These are phyloP conservation scores for Eurytoma californica DNA, from an alignment of 2,888 invertebrate genomes.

Conservation along the genomic window DNA sequence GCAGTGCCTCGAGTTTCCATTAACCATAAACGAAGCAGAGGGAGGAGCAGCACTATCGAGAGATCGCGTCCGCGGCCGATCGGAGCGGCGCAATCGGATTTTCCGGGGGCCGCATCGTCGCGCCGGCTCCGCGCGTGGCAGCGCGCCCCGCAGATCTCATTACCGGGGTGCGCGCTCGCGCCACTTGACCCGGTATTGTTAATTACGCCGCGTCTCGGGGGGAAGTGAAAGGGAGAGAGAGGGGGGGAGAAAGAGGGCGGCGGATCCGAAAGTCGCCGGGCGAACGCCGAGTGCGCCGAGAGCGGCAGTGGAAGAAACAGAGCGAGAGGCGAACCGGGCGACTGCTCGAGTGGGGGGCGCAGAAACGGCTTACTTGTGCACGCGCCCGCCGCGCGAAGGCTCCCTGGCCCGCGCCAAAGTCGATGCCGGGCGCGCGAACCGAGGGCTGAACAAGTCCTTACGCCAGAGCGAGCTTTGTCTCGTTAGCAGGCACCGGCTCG, in stretches of 20 bases:
- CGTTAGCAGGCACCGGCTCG: no score
- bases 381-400: slow-evolving; percentile 29
- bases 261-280: not conserved
- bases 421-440: no score
- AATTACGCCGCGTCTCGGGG: slow-evolving; percentile 42
- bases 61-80: not conserved
- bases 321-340: slow-evolving; percentile 22
- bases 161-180: slow-evolving; percentile 11
- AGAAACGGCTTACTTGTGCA: slow-evolving; percentile 52
- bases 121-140: not conserved
- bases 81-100: slow-evolving; percentile 4
- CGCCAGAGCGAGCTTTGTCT: no score
- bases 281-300: not conserved
- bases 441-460: no score
- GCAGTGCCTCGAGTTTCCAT: no score
- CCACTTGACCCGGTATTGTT: slow-evolving; percentile 52
- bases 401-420: not conserved
- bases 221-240: not conserved
- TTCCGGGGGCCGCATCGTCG: not conserved
- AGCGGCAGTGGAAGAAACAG: slow-evolving; percentile 2
- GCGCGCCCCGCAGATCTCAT: slow-evolving; percentile 45
- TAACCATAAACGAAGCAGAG: no score
- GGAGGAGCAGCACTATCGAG: no score
- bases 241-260: not conserved
- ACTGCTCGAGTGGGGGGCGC: slow-evolving; percentile 41